Conservation (phyloP, 2,113 vertebrate genomes). For the Taurulus bubalis region DNA sequence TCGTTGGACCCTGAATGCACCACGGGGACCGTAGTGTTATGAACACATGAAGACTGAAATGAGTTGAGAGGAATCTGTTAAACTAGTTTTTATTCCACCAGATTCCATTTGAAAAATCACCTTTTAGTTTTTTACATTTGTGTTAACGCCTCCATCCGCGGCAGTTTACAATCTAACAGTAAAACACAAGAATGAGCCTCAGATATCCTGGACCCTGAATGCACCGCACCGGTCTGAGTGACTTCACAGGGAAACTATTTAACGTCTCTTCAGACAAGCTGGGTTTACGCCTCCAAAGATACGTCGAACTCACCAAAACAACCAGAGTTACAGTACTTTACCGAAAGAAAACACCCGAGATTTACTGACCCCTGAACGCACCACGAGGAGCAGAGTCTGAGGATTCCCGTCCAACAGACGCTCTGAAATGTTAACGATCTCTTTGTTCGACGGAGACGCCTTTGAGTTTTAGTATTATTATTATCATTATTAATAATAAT, state of each 20-base stretch:
- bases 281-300: neutral
- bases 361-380: neutral
- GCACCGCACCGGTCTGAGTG: conserved; percentile 14
- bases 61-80: neutral
- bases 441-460: neutral
- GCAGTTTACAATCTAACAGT: no score
- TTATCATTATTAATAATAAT: no score
- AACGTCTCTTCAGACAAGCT: neutral
- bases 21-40: neutral
- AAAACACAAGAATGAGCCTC: no score
- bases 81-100: neutral
- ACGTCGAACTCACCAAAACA: no score
- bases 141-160: no score
- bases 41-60: neutral
- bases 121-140: no score
- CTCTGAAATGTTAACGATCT: no score
- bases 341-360: neutral
- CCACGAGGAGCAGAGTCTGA: neutral
- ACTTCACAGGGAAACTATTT: neutral
- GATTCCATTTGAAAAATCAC: no score
- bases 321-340: neutral
- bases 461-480: neutral
- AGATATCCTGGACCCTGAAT: conserved; percentile 14
- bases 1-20: conserved; percentile 21
- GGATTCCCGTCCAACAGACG: neutral